Base-by-base conservation (phyloP, 2,888 invertebrate species). In the Plemyria rubiginata region DNA sequence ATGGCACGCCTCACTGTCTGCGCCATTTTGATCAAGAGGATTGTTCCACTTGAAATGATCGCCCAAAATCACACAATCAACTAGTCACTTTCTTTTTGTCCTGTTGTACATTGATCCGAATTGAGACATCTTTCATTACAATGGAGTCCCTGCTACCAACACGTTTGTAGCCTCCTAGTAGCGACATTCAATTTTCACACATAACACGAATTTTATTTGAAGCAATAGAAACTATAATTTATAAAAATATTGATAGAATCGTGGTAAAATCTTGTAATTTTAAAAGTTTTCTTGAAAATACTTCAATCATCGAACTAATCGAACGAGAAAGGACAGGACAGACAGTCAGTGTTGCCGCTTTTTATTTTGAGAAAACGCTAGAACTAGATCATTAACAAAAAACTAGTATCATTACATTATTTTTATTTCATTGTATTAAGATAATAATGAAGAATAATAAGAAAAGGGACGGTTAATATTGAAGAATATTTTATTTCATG, bases 1-100 rank as follows among this genome's bases (percentile, higher is more conserved):
- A 96, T 93, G 56, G 96, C 94, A 73, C 94, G 93, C 82, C 96
- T 94, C 68, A 94, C 93, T 32, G 96, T 96, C 86, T 96, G 95
- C 75, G 96, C 95, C 96, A 96, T 96, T 85, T 84, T 68, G 73
- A 70, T 64, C 66, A 73, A 71, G 68, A 73, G 68, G 71, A 79
- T 71, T 76, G 75, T 80, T 74, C 72, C 66, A 79, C 79, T 77
- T 68, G 73, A 74, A 81, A 60, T 69, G 28, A 74, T 76, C 78
- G 82, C 79, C 74, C 74, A 79, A 74, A 72, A 79, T 73, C 73
- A 75, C 81, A 85, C 85, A 81, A 83, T 88, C 86, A 88, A 84
- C 88, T 68, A 60, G 78, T 85, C 85, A 90, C 92, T 92, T 92
- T 91, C 92, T 88, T 90, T 91, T 92, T 84, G 91, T 92, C 78